Evolutionary conservation across 2,888 invertebrate genomes (phyloP).

Genomic region (Reticulitermes lucifugus): DNA sequence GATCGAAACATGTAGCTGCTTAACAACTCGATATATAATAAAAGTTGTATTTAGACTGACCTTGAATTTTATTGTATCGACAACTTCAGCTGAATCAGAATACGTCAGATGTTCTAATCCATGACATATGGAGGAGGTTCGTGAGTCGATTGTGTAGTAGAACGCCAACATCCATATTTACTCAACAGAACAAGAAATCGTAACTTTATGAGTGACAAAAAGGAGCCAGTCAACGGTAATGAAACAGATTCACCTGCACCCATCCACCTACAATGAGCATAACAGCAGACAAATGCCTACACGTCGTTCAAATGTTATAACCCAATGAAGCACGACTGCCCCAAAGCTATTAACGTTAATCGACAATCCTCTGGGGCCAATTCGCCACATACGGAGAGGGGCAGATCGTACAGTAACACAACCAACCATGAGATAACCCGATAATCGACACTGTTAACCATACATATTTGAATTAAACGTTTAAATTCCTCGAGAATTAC

Average conservation of each 20-base stretch:
- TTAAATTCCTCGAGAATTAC: neutral
- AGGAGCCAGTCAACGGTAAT: neutral
- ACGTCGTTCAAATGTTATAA: neutral
- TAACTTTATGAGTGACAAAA: no score
- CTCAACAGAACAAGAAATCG: no score
- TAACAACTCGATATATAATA: no score
- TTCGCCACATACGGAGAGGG: neutral
- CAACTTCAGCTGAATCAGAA: no score
- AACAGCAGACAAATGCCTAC: neutral
- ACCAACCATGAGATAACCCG: neutral
- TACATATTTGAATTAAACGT: neutral
- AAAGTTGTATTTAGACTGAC: no score
- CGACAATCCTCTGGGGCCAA: slow-evolving; percentile 3
- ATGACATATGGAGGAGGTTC: no score
- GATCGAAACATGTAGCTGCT: no score
- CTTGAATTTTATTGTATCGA: no score
- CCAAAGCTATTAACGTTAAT: slow-evolving; percentile 17
- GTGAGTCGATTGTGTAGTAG: neutral
- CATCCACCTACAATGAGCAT: neutral
- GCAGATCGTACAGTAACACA: neutral
- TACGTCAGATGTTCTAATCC: no score
- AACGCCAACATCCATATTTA: neutral
- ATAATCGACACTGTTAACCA: neutral
- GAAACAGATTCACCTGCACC: neutral
- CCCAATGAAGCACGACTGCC: neutral